phyloP scores from a whole-genome alignment of 2,888 invertebrate species.

The Entomobrya proxima region DNA sequence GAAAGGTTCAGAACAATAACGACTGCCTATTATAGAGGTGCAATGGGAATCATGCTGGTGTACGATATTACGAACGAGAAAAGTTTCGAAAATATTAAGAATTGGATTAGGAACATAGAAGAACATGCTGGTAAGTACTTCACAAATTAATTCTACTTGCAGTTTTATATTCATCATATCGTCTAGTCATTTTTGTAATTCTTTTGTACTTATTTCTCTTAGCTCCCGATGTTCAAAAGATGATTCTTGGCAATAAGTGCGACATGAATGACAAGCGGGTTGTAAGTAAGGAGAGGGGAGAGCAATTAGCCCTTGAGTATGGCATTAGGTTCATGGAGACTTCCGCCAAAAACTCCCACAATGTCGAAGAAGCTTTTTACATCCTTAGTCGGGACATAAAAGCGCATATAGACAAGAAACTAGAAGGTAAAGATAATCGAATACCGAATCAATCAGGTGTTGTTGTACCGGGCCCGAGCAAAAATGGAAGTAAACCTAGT shows the following conservation, averaged over 20 bases:
- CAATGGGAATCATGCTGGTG: conserved; percentile 99
- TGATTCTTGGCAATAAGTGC: conserved; percentile 99
- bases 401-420: conserved; percentile 98
- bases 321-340: conserved; percentile 99
- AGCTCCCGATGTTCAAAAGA: conserved; percentile 98
- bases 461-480: conserved; percentile 1
- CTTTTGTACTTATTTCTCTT: not conserved
- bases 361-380: conserved; percentile 98
- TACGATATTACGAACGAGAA: conserved; percentile 99
- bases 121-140: conserved; percentile 86
- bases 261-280: conserved; percentile 94
- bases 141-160: no score
- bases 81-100: conserved; percentile 99
- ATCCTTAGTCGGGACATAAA: conserved; percentile 98
- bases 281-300: conserved; percentile 92
- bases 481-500: conserved; percentile 52
- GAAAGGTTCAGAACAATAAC: conserved; percentile 99
- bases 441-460: conserved; percentile 56
- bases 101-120: conserved; percentile 99
- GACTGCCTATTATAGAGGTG: conserved; percentile 99
- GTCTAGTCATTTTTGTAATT: not conserved
- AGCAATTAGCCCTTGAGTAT: conserved; percentile 97
- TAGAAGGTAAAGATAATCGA: conserved; percentile 82
- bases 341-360: conserved; percentile 97
- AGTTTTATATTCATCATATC: no score